Evolutionary conservation across 2,797 vertebrate species (phyloP), one percentile per base, ranked within the genome.

Genomic region (Sparidentex hasta): DNA sequence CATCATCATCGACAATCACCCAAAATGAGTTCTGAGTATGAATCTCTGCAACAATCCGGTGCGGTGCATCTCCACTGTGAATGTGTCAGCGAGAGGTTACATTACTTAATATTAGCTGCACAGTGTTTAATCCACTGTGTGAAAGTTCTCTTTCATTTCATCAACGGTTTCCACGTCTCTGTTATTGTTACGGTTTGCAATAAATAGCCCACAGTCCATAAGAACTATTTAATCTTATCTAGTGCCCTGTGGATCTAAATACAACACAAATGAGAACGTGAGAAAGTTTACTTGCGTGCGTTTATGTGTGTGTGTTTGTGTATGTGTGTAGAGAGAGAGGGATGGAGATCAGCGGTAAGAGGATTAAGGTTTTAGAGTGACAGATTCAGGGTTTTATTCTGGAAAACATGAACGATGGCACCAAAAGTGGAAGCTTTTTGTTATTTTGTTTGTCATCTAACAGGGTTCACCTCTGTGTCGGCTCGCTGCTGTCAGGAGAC

Each of bases 361-460:
- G 85, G 92, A 93, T 94, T 93, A 92, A 67, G 72, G 84, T 81
- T 90, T 93, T 90, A 89, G 58, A 87, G 72, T 78, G 56, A 89
- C 66, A 83, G 63, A 87, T 85, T 90, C 14, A 3, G 76, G 76
- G 55, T 88, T 91, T 88, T 78, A 80, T 85, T 83, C 23, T 64
- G 33, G n/a, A 79, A 88, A 89, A 78, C 29, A 25, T 71, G 62
- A 85, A 61, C 29, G 13, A 11, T 38, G 43, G 58, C 76, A 76
- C 58, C 57, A 43, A n/a, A 55, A 79, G 41, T 71, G 57, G 56
- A 70, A 71, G 65, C 47, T 43, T 48, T 57, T 75, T 66, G n/a
- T 74, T 72, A 23, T 76, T 76, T 65, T 75, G 56, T 75, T 79
- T 68, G 38, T 65, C 54, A 41, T 38, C 52, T 38, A 46, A 73